Evolutionary conservation across 35 echinoderm and acorn worm genomes (phyloP).

Genomic region (Stichopus chloronotus): DNA sequence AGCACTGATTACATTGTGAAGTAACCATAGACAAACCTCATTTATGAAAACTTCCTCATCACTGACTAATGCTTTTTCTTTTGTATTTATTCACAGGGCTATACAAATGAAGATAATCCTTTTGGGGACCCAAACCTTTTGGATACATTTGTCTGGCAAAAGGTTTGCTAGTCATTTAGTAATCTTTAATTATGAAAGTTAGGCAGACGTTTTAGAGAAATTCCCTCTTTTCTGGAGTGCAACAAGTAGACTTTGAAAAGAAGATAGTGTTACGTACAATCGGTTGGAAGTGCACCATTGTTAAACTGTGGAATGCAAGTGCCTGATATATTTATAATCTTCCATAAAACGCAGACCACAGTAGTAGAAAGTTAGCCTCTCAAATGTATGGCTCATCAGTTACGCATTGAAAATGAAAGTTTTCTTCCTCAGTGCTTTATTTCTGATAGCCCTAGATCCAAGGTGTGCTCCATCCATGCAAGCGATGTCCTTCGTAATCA

Average conservation of each 20-base stretch:
- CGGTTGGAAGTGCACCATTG: too few species aligned
- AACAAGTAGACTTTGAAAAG: background rate
- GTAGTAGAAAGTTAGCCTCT: too few species aligned
- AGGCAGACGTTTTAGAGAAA: background rate
- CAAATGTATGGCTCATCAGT: too few species aligned
- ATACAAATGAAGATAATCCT: constrained; percentile 97
- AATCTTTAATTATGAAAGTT: background rate
- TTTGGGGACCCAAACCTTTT: constrained; percentile 96
- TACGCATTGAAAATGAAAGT: too few species aligned
- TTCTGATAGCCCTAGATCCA: too few species aligned
- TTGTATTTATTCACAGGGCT: constrained; percentile 75
- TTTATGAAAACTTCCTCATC: background rate
- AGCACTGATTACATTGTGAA: background rate
- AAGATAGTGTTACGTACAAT: background rate
- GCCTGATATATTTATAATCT: too few species aligned
- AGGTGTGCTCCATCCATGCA: too few species aligned
- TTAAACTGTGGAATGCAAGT: too few species aligned
- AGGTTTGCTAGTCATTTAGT: constrained; percentile 60
- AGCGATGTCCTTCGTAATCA: too few species aligned
- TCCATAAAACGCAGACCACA: too few species aligned
- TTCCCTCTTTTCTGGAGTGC: background rate
- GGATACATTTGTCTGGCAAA: constrained; percentile 96
- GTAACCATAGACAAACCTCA: background rate
- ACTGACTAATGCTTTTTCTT: background rate
- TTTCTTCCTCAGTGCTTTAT: too few species aligned